Evolutionary conservation across 1,140 invertebrate genomes (phyloP).

Genomic region (Drosophila prosaltans): DNA sequence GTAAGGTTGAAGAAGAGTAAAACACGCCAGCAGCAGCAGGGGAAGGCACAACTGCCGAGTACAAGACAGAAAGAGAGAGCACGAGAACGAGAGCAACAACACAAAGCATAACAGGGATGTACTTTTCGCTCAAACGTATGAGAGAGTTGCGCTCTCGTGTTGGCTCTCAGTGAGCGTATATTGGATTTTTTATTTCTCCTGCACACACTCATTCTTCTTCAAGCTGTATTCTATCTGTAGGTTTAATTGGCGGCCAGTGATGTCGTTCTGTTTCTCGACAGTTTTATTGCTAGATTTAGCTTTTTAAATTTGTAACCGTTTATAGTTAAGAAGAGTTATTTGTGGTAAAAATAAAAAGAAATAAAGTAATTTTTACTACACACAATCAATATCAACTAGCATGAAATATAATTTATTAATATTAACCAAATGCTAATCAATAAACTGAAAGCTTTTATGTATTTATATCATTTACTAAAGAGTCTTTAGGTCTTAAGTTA

Average conservation of each 20-base stretch:
- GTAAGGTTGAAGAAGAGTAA: too few species aligned
- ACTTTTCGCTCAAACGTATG: slow-evolving; percentile 2
- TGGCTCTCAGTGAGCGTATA: neutral
- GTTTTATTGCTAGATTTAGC: neutral
- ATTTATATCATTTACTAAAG: too few species aligned
- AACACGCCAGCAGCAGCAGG: neutral
- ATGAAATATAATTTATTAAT: too few species aligned
- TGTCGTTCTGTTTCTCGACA: slow-evolving; percentile 17
- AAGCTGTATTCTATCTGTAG: neutral
- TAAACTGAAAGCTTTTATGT: too few species aligned
- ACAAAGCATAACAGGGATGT: slow-evolving; percentile 9
- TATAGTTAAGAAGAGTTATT: too few species aligned
- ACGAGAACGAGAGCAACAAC: neutral
- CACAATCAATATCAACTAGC: too few species aligned
- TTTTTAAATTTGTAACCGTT: too few species aligned
- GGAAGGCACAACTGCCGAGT: neutral
- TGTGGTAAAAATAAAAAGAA: too few species aligned
- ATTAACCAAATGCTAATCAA: too few species aligned
- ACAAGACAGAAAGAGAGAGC: neutral
- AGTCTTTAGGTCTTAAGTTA: too few species aligned
- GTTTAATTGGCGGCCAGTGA: too few species aligned
- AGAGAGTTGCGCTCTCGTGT: neutral
- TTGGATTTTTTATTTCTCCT: slow-evolving; percentile 5
- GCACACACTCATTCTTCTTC: slow-evolving; percentile 3
- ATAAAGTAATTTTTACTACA: too few species aligned